Evolutionary conservation across 2,888 invertebrate genomes (phyloP).

Genomic region (Seladonia tumulorum): DNA sequence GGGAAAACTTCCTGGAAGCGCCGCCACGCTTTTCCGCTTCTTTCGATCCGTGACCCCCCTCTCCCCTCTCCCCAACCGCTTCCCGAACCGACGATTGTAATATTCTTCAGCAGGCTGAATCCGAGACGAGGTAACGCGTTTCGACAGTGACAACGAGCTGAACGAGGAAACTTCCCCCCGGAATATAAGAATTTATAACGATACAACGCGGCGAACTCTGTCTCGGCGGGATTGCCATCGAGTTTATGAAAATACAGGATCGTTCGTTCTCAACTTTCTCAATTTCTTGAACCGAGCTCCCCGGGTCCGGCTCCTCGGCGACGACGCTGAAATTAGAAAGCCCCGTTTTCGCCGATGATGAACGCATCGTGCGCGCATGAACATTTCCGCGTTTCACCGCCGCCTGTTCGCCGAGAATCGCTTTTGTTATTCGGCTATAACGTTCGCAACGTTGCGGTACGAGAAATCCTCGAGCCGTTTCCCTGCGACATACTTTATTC

Average conservation of each 20-base stretch:
- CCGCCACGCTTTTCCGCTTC: not conserved
- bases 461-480: no score
- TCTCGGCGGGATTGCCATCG: constrained; percentile 28
- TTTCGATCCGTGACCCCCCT: not conserved
- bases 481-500: no score
- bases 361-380: not conserved
- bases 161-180: constrained; percentile 21
- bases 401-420: not conserved
- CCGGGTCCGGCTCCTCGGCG: not conserved
- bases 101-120: not conserved
- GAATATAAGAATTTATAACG: constrained; percentile 31
- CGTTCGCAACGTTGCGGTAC: no score
- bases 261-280: constrained; percentile 13
- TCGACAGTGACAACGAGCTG: constrained; percentile 17
- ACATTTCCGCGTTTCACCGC: not conserved
- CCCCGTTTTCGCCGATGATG: not conserved
- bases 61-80: no score
- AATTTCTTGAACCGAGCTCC: constrained; percentile 8
- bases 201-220: constrained; percentile 8
- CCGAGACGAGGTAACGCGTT: not conserved
- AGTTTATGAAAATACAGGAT: constrained; percentile 35
- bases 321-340: constrained; percentile 2
- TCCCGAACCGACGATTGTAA: not conserved
- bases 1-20: not conserved
- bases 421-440: not conserved